Base-by-base conservation (phyloP, 2,888 invertebrate species). In the Aelia acuminata region DNA sequence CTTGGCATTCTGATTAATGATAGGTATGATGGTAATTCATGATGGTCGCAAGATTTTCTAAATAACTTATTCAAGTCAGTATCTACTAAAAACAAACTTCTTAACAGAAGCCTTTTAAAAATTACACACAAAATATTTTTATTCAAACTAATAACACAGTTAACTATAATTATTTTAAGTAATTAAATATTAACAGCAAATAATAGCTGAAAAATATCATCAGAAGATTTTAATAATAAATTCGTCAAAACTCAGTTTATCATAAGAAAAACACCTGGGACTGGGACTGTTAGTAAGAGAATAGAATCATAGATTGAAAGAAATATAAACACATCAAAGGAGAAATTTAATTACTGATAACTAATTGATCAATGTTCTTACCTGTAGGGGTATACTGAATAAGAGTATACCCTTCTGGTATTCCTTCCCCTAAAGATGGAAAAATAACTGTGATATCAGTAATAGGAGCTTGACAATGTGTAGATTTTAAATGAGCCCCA, bases 391-490 rank as follows among this genome's bases (percentile, higher is more conserved):
- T 98, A 87, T 94, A 93, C 90, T 96, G 96, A 70, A 96, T 93
- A 88, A 94, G 92, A 90, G 95, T 95, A 92, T 94, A 98, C 39
- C 95, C 98, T 90, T 95, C 94, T 0, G 98, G 98, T 88, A 96
- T 94, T 49, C 94, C 94, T 93, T 99, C 99, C 18, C 96, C 98
- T 11, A 98, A 94, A 43, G 96, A 95, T 0, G 98, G 97, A 92
- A 98, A 98, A 91, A 96, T 96, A 57, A 98, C 95, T 91, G 98
- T 96, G 90, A 99, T 96, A 92, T 99, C 99, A 48, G 98, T 99
- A 90, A 99, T 99, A 2, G 99, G 99, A 90, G 98, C 96, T 91
- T 96, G 96, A 91, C 90, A 95, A 92, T 95, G 95, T 92, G 96
- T 96, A 91, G 96, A 95, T 92, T 96, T 97, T 84, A 98, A 94